A percentile compares a stretch with the other conserved stretches of the same genome.
These are phyloP conservation scores for Cecidostiba fungosa DNA, from an alignment of 2,888 invertebrate genomes.

Conservation along the genomic window DNA sequence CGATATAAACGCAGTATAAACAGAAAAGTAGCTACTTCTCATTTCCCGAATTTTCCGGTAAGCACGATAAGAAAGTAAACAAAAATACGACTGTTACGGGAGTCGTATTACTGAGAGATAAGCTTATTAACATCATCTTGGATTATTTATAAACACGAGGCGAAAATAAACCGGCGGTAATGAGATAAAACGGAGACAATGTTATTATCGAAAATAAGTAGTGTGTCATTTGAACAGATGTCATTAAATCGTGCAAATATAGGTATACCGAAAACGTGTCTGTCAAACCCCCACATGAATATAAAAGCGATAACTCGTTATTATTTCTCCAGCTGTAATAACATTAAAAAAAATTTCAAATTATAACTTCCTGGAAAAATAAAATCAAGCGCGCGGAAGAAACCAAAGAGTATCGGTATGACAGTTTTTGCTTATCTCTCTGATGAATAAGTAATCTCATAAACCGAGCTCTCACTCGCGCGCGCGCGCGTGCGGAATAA, in stretches of 20 bases:
- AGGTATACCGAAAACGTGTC: background rate
- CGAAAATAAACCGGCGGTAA: background rate
- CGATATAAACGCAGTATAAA: background rate
- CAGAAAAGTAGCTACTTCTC: background rate
- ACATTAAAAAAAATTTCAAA: background rate
- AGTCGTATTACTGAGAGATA: no score
- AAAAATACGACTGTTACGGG: no score
- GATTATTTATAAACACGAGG: background rate
- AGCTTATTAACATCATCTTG: background rate
- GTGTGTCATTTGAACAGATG: background rate
- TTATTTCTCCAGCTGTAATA: no score
- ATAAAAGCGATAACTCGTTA: no score
- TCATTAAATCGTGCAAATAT: background rate
- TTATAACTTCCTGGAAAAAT: background rate
- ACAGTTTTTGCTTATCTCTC: background rate
- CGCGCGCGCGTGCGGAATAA: background rate
- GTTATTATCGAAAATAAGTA: background rate
- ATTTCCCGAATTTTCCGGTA: background rate
- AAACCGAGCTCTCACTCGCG: no score
- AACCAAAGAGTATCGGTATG: background rate
- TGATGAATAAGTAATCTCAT: background rate
- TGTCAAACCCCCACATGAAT: no score
- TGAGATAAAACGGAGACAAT: background rate
- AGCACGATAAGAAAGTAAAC: no score
- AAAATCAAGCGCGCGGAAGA: conserved; percentile 3